Base-by-base conservation (phyloP, 2,888 invertebrate genomes). In the Ophraella communa region DNA sequence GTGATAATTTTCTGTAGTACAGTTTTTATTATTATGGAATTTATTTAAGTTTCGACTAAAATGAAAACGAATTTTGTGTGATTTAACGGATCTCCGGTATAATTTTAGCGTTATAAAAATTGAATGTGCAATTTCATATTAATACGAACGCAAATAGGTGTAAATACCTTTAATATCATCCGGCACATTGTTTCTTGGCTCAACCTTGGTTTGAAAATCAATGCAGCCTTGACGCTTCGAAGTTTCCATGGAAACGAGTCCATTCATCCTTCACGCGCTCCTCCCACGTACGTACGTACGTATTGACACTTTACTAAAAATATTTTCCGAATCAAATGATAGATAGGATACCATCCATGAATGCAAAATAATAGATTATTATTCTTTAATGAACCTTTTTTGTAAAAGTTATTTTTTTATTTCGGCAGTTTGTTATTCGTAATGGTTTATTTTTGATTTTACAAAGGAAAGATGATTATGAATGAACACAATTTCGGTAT, bases 191-290 rank as follows among this genome's bases (percentile, higher is more conserved):
- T 67, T 52, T 52, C 65, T 65, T 67, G 70, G 68, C 66, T 64
- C 76, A 79, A 78, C 80, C 78, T 79, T 78, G 78, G 74, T 77
- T 74, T 73, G 76, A 79, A 80, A 80, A 81, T 81, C 81, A 78
- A 81, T 81, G 79, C 78, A 81, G 81, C 80, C 78, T 78, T 73
- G 75, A 71, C 76, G 77, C 77, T 78, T 78, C 74, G 78, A 77
- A 74, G 79, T 79, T 74, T 78, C 83, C 83, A 79, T 84, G 85
- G 83, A 82, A 81, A 83, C 85, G 84, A 84, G 84, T 81, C 85
- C 85, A 83, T 85, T 81, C 80, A 81, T 86, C 82, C 85, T 83
- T 78, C 85, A 83, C 82, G 84, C 84, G 83, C 76, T 39, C 39
- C 80, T 77, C 78, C 79, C 75, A 76, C 79, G 71, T 65, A 66